A percentile compares a stretch with the other conserved stretches of the same genome.
Conservation (phyloP, 2,888 invertebrate species). For the Entomobrya proxima region DNA sequence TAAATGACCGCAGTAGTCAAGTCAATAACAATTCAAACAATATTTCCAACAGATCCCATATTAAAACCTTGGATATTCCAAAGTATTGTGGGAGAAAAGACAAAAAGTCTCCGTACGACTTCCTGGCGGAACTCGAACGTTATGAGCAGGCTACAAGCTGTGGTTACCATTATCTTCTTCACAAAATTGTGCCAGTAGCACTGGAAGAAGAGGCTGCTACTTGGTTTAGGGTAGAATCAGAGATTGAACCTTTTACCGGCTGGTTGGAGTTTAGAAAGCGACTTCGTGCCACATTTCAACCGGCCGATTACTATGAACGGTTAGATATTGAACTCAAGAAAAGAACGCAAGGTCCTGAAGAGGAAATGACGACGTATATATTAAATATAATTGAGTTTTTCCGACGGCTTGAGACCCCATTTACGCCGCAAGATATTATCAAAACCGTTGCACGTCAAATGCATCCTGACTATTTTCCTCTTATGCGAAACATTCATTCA, state of each 20-base stretch:
- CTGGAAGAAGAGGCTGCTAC: slow-evolving; percentile 18
- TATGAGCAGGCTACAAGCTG: slow-evolving; percentile 3
- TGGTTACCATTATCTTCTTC: not conserved
- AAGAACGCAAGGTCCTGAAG: slow-evolving; percentile 20
- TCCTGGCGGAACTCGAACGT: slow-evolving; percentile 16
- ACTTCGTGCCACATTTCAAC: slow-evolving; percentile 56
- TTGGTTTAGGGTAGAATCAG: slow-evolving; percentile 11
- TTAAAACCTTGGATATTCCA: slow-evolving; percentile 28
- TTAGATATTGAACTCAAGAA: not conserved
- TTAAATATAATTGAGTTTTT: slow-evolving; percentile 19
- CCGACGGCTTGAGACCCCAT: slow-evolving; percentile 11
- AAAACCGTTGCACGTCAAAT: not conserved
- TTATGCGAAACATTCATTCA: not conserved
- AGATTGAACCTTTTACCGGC: not conserved
- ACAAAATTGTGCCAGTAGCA: slow-evolving; percentile 9
- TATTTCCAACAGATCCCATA: not conserved
- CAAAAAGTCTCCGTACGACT: slow-evolving; percentile 7
- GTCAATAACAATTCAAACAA: too few species aligned
- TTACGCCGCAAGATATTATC: not conserved
- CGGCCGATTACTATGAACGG: not conserved
- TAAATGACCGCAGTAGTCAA: too few species aligned
- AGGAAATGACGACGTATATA: slow-evolving; percentile 3
- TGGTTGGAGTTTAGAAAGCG: slow-evolving; percentile 73
- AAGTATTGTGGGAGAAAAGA: not conserved
- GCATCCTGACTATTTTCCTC: slow-evolving; percentile 32